Evolutionary conservation across 2,113 vertebrate genomes (phyloP).

Genomic region (Crypturellus undulatus): DNA sequence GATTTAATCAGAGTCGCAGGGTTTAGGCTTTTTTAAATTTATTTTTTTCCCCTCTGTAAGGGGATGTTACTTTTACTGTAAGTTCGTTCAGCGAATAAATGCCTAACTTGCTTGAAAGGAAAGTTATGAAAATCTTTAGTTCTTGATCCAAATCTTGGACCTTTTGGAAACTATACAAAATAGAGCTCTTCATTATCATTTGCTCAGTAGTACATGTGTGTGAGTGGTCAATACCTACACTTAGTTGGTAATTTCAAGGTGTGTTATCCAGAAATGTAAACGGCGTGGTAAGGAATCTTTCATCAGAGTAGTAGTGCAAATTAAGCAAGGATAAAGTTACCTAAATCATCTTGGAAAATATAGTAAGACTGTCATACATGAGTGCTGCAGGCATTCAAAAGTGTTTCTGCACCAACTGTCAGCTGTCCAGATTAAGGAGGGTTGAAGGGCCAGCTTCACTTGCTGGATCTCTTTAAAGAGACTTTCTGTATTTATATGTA

Average conservation of each 20-base stretch:
- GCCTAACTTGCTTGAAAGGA: not conserved
- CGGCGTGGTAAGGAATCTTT: not conserved
- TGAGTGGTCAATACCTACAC: not conserved
- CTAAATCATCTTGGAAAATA: not conserved
- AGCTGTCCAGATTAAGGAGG: not conserved
- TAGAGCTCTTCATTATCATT: not conserved
- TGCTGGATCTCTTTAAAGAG: not conserved
- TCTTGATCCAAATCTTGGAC: not conserved
- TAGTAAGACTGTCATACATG: not conserved
- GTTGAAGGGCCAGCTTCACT: not conserved
- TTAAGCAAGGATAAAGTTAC: not conserved
- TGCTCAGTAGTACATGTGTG: not conserved
- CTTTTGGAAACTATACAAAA: not conserved
- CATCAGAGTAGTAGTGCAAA: not conserved
- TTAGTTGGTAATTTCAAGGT: not conserved
- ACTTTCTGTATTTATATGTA: not conserved
- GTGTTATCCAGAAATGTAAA: not conserved
- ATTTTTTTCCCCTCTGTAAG: not conserved
- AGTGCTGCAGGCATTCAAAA: not conserved
- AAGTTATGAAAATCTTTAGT: not conserved
- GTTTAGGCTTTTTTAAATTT: not conserved
- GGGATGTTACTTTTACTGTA: not conserved
- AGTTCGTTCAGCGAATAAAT: not conserved
- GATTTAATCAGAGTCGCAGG: not conserved
- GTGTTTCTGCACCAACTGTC: not conserved